Percentiles rank a stretch among this genome's conserved stretches.
phyloP scores from a whole-genome alignment of 1,140 invertebrate species.

The Panonychus citri region DNA sequence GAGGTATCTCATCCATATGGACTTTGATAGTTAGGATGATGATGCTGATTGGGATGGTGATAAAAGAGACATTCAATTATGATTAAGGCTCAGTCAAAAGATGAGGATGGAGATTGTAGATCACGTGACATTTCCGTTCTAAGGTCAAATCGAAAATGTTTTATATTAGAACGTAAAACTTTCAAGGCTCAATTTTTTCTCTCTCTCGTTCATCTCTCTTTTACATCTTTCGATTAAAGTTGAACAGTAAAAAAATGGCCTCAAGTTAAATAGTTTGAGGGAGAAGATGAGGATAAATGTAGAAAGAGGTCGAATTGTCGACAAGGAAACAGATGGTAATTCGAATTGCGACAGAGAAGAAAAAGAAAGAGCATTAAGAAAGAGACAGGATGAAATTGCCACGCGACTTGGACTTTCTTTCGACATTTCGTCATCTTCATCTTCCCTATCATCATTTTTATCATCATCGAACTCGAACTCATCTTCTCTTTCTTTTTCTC shows the following conservation, averaged over 20 bases:
- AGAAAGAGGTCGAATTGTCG: background rate
- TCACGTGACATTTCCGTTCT: slow-evolving; percentile 27
- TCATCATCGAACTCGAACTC: background rate
- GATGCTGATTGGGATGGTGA: too few relatives aligned
- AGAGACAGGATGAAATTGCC: background rate
- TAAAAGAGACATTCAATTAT: too few relatives aligned
- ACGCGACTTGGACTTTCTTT: background rate
- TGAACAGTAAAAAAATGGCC: too few relatives aligned
- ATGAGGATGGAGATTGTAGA: too few relatives aligned
- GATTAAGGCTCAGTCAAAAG: too few relatives aligned
- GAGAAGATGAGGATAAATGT: background rate
- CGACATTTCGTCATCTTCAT: background rate
- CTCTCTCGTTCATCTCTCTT: background rate
- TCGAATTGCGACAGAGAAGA: background rate
- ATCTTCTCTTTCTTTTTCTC: background rate
- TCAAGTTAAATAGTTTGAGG: too few relatives aligned
- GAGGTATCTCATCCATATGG: too few relatives aligned
- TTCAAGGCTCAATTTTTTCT: too few relatives aligned
- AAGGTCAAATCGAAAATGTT: slow-evolving; percentile 19
- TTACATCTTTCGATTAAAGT: background rate
- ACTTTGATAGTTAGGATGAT: too few relatives aligned
- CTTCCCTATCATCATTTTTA: background rate
- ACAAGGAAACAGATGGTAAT: background rate
- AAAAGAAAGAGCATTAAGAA: background rate
- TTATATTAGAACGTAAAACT: background rate